Evolutionary conservation across 2,113 vertebrate genomes (phyloP).

Genomic region (Dasypus novemcinctus): DNA sequence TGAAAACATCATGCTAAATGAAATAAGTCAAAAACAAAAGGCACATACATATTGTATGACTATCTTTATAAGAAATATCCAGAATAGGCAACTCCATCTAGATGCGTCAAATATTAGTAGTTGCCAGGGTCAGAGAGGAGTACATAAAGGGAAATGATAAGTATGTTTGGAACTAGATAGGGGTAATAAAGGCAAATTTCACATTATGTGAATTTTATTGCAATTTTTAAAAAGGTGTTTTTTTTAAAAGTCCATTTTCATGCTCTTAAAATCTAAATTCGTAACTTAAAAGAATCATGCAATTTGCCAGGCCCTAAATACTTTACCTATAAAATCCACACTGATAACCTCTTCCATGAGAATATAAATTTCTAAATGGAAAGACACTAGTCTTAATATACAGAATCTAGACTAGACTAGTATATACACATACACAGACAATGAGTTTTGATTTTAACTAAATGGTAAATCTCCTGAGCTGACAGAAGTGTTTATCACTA

Average conservation of each 20-base stretch:
- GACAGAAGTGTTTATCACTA: background rate
- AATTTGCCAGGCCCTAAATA: background rate
- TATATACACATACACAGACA: background rate
- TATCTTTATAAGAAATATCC: background rate
- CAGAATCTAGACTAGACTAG: background rate
- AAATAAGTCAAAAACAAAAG: background rate
- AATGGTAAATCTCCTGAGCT: background rate
- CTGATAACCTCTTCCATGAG: background rate
- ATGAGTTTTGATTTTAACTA: background rate
- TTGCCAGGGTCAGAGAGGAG: background rate
- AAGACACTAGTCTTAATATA: background rate
- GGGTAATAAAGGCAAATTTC: background rate
- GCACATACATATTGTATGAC: background rate
- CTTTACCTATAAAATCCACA: background rate
- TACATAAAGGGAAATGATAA: background rate
- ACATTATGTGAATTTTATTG: background rate
- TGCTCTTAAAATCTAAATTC: background rate
- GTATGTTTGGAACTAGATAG: background rate
- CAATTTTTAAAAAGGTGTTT: background rate
- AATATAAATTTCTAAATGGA: constrained; percentile 38
- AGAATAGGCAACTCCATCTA: background rate
- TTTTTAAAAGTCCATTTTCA: background rate
- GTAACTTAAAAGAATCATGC: background rate
- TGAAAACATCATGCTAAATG: background rate
- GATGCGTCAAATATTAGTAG: background rate